Percentiles rank a stretch among this genome's conserved stretches.
These are phyloP conservation scores for Rhabdophis nuchalis DNA, from an alignment of 2,797 vertebrate species.

Conservation along the genomic window DNA sequence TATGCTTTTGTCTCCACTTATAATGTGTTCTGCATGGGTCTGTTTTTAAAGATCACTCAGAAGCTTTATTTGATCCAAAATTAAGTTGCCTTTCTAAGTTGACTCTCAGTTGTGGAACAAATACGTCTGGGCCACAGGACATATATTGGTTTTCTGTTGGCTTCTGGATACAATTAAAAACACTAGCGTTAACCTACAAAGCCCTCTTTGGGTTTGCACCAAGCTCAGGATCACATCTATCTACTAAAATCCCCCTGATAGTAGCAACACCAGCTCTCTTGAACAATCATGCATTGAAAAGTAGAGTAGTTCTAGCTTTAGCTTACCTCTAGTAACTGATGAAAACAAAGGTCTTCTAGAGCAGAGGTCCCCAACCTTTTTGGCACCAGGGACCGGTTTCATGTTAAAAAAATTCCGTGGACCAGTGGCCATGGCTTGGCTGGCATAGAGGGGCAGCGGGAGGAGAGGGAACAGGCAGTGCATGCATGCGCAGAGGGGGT, in stretches of 20 bases:
- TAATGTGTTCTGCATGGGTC: background rate
- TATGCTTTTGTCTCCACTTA: background rate
- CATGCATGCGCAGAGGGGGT: too few relatives aligned
- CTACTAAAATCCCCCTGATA: background rate
- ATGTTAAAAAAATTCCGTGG: too few relatives aligned
- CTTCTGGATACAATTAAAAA: background rate
- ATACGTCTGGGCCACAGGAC: background rate
- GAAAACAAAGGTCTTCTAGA: background rate
- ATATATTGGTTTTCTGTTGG: background rate
- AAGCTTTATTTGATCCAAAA: background rate
- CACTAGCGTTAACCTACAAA: background rate
- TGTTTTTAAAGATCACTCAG: background rate
- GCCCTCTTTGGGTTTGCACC: background rate
- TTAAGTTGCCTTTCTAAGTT: background rate
- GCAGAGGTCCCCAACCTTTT: too few relatives aligned
- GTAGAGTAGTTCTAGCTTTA: background rate
- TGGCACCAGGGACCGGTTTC: too few relatives aligned
- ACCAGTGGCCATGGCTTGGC: too few relatives aligned
- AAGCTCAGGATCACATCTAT: background rate
- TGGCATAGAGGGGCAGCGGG: too few relatives aligned
- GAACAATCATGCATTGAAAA: background rate
- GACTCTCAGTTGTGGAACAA: background rate
- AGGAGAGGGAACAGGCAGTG: too few relatives aligned
- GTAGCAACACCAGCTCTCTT: background rate
- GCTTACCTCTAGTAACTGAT: background rate